Evolutionary conservation across 64 coral and sea anemone species (phyloP), one percentile per base, ranked within the genome.

Genomic region (Stylophora pistillata): DNA sequence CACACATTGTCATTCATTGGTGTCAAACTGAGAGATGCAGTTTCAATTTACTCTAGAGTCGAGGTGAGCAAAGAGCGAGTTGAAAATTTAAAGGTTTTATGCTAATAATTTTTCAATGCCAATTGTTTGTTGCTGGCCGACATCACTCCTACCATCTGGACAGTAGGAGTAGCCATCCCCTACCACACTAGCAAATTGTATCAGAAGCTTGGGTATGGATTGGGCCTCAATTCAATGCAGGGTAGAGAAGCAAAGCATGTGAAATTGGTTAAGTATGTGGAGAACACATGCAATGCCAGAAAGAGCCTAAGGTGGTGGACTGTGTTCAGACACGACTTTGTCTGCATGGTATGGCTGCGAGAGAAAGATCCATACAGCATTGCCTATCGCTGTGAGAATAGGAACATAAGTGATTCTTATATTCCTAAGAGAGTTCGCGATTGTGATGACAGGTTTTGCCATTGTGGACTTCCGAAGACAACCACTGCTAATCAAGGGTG

Each of bases 271-370:
- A 89, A 70, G 62, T 88, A 78, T 63, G 74, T 89, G 30, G 57
- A 89, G 15, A 89, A 89, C 75, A 89, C 73, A 16, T 76, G 72
- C 30, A 89, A 89, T 71, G 63, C 18, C 52, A 70, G 56, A 18
- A 89, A 89, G 53, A 31, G 64, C 62, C 28, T 66, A 71, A 32
- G 76, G 63, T 89, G 87, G 61, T 89, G 87, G 87, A 89, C 75
- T 89, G 87, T 89, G 77, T 89, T 89, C 63, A 71, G 87, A 72
- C 87, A 80, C 70, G 87, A 89, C 25, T 89, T 78, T 80, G 77
- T 89, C 53, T 80, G 56, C 58, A 52, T 89, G 63, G 60, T 72
- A 70, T 89, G 87, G 87, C 62, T 89, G 63, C 79, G 74, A 71
- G 61, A 76, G 74, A 63, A 27, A 53, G 59, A 89, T 53, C 73